Base-by-base conservation (phyloP, 37 sponge, comb jelly and placozoan genomes). In the Spongia lamella region DNA sequence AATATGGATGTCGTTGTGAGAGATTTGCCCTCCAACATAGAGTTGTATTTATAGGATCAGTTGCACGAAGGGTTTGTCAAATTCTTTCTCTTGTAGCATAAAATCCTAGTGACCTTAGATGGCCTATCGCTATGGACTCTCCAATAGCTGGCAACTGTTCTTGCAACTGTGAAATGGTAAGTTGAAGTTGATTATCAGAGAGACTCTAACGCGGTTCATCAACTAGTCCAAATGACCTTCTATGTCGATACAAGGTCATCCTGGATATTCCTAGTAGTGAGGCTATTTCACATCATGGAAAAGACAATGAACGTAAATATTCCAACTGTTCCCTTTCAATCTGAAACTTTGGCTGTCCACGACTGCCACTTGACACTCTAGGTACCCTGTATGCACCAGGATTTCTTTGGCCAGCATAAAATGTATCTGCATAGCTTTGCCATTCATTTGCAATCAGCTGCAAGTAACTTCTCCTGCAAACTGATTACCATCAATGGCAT, bases 251-350 rank as follows among this genome's bases (percentile, higher is more conserved):
- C 5, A 83, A 30, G 1, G 83, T 83, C 70, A 75, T 68, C 7
- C 53, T 19, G 16, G 76, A 75, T 6, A 83, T 66, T 38, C 83
- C 75, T 7, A 84, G 38, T 7, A 83, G 16, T 33, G 13, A 24
- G 21, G 84, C 77, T 63, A 84, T 84, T 26, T 49, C 58, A 63
- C 21, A 61, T 78, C 84, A 84, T 9, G n/a, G n/a, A n/a, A n/a
- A n/a, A n/a, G n/a, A n/a, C n/a, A n/a, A n/a, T n/a, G n/a, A n/a
- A n/a, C n/a, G n/a, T n/a, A n/a, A n/a, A n/a, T n/a, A n/a, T n/a
- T n/a, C n/a, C n/a, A n/a, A n/a, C n/a, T n/a, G n/a, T n/a, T n/a
- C n/a, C n/a, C n/a, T n/a, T n/a, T n/a, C n/a, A n/a, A n/a, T n/a
- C n/a, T n/a, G n/a, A n/a, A n/a, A n/a, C n/a, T n/a, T n/a, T n/a